Conservation (phyloP, 2,888 invertebrate genomes). For the Amblyteles armatorius region DNA sequence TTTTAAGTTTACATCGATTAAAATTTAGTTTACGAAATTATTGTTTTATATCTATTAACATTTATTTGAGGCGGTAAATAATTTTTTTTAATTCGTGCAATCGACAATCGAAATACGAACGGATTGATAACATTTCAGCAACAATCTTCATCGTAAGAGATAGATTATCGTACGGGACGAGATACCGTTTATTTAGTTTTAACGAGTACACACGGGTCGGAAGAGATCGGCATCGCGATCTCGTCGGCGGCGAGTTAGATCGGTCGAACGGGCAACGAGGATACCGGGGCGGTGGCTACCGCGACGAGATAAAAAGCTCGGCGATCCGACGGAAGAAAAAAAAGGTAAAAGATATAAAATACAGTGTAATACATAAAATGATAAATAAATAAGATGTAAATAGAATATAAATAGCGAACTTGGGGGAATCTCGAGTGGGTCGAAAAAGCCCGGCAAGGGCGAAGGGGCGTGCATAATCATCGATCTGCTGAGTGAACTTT, state of each 20-base stretch:
- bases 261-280: slow-evolving; percentile 15
- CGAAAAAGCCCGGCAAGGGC: slow-evolving; percentile 31
- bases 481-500: slow-evolving; percentile 59
- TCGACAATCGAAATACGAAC: too few species aligned
- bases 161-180: background rate
- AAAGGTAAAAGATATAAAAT: background rate
- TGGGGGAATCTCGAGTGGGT: background rate
- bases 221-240: background rate
- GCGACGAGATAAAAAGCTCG: background rate
- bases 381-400: too few species aligned
- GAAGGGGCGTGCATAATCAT: slow-evolving; percentile 32
- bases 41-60: background rate
- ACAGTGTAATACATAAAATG: background rate
- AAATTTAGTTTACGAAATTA: background rate
- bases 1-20: background rate
- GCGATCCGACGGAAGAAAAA: background rate
- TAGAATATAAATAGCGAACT: background rate
- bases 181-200: background rate
- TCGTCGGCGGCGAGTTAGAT: background rate
- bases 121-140: background rate
- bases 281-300: slow-evolving; percentile 4
- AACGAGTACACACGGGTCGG: background rate
- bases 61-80: background rate
- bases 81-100: too few species aligned
- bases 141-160: background rate